These are phyloP conservation scores for Drosophila setifemur DNA, from an alignment of 1,140 invertebrate genomes.

Conservation along the genomic window DNA sequence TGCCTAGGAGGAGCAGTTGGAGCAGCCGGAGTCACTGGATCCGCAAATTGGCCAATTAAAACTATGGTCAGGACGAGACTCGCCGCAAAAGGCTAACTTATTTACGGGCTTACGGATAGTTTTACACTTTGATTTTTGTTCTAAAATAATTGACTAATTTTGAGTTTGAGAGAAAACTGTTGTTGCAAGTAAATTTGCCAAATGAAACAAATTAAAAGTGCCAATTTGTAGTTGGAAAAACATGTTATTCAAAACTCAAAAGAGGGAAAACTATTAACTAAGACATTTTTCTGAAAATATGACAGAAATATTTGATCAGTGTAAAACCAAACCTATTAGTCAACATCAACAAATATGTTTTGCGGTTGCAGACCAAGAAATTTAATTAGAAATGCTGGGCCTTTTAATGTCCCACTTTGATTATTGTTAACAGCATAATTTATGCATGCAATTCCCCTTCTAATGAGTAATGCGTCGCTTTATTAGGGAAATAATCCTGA, in stretches of 20 bases:
- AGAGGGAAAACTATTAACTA: no score
- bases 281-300: neutral
- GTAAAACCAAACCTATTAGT: no score
- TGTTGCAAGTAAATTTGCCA: no score
- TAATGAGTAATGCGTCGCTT: neutral
- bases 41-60: constrained; percentile 77
- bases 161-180: neutral
- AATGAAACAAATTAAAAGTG: neutral
- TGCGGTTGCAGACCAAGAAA: neutral
- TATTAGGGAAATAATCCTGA: constrained; percentile 6
- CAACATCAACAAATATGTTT: neutral
- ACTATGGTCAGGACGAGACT: constrained; percentile 51
- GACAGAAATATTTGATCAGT: neutral
- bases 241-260: no score
- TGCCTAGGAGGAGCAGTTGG: constrained; percentile 13
- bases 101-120: constrained; percentile 17
- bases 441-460: constrained; percentile 1
- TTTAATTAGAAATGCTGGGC: neutral
- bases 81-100: constrained; percentile 18
- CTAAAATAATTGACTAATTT: constrained; percentile 13
- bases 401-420: neutral
- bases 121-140: constrained; percentile 25
- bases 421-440: constrained; percentile 1
- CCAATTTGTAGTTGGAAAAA: no score
- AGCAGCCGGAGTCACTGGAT: constrained; percentile 14